These are phyloP conservation scores for Drosophila cognata DNA, from an alignment of 2,888 invertebrate genomes.

Conservation along the genomic window DNA sequence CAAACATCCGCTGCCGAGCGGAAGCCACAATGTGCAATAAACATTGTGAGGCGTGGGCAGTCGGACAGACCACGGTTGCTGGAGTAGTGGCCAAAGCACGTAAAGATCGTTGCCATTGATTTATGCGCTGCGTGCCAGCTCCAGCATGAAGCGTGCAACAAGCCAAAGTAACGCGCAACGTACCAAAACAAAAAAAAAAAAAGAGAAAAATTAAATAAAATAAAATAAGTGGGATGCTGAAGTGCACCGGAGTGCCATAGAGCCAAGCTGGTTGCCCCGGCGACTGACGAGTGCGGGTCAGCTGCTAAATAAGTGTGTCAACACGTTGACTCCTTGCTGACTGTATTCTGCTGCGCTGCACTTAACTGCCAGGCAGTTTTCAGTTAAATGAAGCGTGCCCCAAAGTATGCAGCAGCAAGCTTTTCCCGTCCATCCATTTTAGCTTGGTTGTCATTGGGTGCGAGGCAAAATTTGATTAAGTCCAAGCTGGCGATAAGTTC, in stretches of 20 bases:
- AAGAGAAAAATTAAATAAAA: constrained; percentile 5
- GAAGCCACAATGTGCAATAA: constrained; percentile 78
- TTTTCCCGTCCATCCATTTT: constrained; percentile 34
- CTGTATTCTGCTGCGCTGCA: constrained; percentile 7
- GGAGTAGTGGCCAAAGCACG: constrained; percentile 61
- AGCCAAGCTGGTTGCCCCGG: constrained; percentile 16
- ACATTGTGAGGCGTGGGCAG: constrained; percentile 62
- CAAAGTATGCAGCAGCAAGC: constrained; percentile 62
- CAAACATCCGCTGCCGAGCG: constrained; percentile 47
- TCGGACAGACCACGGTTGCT: constrained; percentile 35
- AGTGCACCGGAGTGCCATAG: constrained; percentile 11
- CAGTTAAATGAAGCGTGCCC: constrained; percentile 62
- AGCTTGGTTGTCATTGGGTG: constrained; percentile 45
- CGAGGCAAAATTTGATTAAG: constrained; percentile 75
- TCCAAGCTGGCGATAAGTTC: constrained; percentile 70
- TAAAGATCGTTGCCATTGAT: constrained; percentile 81
- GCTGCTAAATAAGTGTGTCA: constrained; percentile 78
- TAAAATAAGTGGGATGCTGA: constrained; percentile 18
- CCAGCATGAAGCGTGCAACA: constrained; percentile 78
- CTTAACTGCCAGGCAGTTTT: constrained; percentile 35
- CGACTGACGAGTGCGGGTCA: constrained; percentile 58
- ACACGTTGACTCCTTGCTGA: constrained; percentile 39
- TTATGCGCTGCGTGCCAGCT: constrained; percentile 74
- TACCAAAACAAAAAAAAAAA: not conserved
- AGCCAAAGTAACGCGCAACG: constrained; percentile 56